Base-by-base conservation (phyloP, 2,888 invertebrate species). In the Salpingus planirostris region DNA sequence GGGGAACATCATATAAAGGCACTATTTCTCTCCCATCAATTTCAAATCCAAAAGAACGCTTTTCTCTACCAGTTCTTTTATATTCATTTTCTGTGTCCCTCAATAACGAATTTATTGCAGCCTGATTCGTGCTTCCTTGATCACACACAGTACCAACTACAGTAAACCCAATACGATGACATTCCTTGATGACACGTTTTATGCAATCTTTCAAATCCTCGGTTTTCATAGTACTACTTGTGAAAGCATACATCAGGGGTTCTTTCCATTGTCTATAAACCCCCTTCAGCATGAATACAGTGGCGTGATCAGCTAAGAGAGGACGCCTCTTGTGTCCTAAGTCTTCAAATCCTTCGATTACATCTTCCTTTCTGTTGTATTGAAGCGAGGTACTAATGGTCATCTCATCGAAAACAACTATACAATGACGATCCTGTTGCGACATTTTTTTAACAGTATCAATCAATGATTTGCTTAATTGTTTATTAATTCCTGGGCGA, bases 141-240 rank as follows among this genome's bases (percentile, higher is more conserved):
- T 55, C 54, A 40, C 42, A 51, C 15, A 53, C 38, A 3, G 50
- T 49, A 6, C 49, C 50, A n/a, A 52, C 37, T 14, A 52, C 33
- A 15, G 27, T 28, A 2, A 54, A 30, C 2, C 50, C 51, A 21
- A 38, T 29, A 5, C 33, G 21, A 24, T 37, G 27, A 13, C 42
- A 24, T 15, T 28, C 24, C 30, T 26, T 38, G 21, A 53, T 43
- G 8, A 47, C 23, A 3, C 18, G 14, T 18, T 39, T 40, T 24
- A 51, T 32, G 4, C 38, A 13, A 15, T 21, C 25, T 11, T 36
- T 33, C 25, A 50, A 24, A n/a, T 42, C 27, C 2, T 21, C 21
- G 11, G 38, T 27, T 24, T 29, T 29, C 12, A 36, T 46, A n/a
- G 42, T 36, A 5, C 29, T 26, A 30, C 36, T 31, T 25, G 39